Evolutionary conservation across 2,113 vertebrate species (phyloP).

Genomic region (Lipophrys pholis): DNA sequence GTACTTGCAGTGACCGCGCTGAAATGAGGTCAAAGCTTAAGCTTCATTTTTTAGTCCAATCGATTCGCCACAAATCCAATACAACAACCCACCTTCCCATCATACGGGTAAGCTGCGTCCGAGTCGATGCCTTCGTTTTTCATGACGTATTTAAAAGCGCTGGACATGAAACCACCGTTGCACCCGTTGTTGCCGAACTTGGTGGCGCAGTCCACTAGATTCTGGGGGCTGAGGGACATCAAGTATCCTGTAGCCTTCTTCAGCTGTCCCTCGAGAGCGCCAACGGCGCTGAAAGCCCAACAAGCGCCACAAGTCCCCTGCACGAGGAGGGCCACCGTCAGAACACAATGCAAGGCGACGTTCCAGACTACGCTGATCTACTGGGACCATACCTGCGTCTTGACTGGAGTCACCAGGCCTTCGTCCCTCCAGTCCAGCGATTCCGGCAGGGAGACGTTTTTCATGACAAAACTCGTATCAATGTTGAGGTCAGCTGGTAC

Average conservation of each 20-base stretch:
- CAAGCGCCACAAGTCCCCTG: constrained; percentile 79
- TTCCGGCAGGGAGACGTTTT: constrained; percentile 43
- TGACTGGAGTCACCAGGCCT: constrained; percentile 86
- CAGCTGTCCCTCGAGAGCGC: constrained; percentile 80
- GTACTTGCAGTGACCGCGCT: constrained; percentile 85
- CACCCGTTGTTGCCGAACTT: constrained; percentile 74
- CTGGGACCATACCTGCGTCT: constrained; percentile 81
- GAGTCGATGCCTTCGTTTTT: constrained; percentile 74
- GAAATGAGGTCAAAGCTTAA: background rate
- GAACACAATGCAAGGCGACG: too few species aligned
- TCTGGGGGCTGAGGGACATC: constrained; percentile 76
- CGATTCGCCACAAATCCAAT: too few species aligned
- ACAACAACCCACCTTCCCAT: constrained; percentile 31
- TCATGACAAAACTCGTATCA: fast-evolving
- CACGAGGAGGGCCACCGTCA: background rate
- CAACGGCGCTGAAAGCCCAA: constrained; percentile 81
- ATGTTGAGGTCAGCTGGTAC: constrained; percentile 46
- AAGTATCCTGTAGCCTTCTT: constrained; percentile 71
- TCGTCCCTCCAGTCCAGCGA: constrained; percentile 85
- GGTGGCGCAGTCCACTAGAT: constrained; percentile 78
- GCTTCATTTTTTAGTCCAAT: background rate
- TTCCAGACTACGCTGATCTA: background rate
- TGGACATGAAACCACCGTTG: constrained; percentile 68
- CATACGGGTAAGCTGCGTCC: constrained; percentile 73
- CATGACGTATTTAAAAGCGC: constrained; percentile 72